These are phyloP conservation scores for Balaeniceps rex DNA, from an alignment of 2,113 vertebrate genomes.

Conservation along the genomic window DNA sequence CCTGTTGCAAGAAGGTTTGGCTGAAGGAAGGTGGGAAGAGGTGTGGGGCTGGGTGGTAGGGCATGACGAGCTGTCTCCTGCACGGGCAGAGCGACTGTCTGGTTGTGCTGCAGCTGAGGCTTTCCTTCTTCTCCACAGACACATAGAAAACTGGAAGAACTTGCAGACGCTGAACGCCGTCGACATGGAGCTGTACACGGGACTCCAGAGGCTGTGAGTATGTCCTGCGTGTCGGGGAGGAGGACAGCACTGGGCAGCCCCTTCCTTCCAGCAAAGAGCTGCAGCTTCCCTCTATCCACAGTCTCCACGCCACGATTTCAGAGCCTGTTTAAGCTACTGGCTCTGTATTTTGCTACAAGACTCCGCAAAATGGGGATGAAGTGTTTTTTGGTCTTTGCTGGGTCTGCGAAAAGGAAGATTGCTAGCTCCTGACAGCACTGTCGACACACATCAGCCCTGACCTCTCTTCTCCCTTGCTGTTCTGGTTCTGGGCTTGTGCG, in stretches of 20 bases:
- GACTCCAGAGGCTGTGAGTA: conserved; percentile 97
- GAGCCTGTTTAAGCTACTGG: background rate
- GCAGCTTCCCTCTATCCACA: background rate
- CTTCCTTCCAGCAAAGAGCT: background rate
- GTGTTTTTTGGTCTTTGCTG: background rate
- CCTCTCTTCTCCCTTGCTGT: background rate
- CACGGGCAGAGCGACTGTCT: background rate
- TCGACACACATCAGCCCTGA: background rate
- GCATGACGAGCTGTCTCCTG: background rate
- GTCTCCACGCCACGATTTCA: rapidly evolving
- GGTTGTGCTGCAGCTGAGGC: background rate
- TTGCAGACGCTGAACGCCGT: conserved; percentile 91
- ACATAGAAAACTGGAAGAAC: conserved; percentile 96
- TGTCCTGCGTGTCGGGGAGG: background rate
- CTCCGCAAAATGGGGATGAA: background rate
- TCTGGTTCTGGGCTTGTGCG: background rate
- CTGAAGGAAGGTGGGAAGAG: background rate
- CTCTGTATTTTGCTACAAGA: background rate
- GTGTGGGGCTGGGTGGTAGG: background rate
- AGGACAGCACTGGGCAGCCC: background rate
- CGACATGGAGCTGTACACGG: conserved; percentile 98
- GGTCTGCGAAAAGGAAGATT: background rate
- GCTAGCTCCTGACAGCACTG: conserved; percentile 10
- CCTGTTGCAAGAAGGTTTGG: background rate
- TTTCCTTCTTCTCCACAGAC: conserved; percentile 78